Percentiles rank a stretch among this genome's conserved stretches.
phyloP scores from a whole-genome alignment of 2,113 vertebrate species.

The Odontophorus gujanensis region DNA sequence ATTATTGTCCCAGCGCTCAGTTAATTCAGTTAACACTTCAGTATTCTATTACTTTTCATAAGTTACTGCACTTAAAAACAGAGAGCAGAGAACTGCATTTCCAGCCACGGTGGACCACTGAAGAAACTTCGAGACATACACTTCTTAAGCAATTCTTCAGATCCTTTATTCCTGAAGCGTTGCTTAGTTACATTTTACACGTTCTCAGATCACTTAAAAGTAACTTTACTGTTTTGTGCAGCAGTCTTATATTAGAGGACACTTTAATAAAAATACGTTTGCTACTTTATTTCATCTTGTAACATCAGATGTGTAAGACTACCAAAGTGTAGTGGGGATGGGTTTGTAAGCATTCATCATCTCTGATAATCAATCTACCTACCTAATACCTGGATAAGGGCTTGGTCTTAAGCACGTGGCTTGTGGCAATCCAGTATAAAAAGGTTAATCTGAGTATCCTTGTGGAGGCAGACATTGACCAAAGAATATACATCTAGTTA shows the following conservation, averaged over 20 bases:
- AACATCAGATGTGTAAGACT: not conserved
- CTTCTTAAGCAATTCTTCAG: not conserved
- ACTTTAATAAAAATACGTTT: constrained; percentile 15
- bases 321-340: not conserved
- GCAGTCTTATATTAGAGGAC: constrained; percentile 2
- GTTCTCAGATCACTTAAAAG: constrained; percentile 11
- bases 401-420: not conserved
- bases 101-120: fast-evolving
- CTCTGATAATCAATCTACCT: not conserved
- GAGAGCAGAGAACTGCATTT: not conserved
- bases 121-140: not conserved
- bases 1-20: not conserved
- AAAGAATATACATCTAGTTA: not conserved
- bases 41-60: not conserved
- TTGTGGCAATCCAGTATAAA: not conserved
- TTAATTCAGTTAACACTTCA: not conserved
- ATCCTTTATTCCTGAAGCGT: not conserved
- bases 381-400: not conserved
- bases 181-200: not conserved
- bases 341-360: not conserved
- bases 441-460: not conserved
- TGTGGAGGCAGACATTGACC: not conserved
- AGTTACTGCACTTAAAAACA: not conserved
- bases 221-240: constrained; percentile 24
- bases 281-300: constrained; percentile 15